Evolutionary conservation across 2,113 vertebrate genomes (phyloP), one percentile per base, ranked within the genome.

Genomic region (Notarius quadriscutis): DNA sequence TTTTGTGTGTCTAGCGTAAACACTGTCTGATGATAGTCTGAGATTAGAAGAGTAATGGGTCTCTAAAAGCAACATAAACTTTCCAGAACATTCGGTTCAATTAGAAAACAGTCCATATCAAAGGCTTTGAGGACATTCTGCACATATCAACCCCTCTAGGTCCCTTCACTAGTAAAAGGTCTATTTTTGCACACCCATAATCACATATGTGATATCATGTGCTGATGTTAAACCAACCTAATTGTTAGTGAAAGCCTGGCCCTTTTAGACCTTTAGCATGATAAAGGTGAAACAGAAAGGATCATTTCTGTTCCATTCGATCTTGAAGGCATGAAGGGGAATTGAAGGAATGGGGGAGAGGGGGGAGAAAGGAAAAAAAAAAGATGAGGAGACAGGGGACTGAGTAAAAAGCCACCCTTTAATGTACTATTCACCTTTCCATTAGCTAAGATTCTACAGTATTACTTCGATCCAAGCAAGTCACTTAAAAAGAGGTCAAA

Each of bases 31-130:
- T 93, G 90, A 90, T 93, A 90, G 88, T 86, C 88, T 78, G 58
- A 87, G 89, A 84, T 88, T 69, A 81, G 67, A 91, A 89, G 92
- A 94, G 87, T 92, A 90, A 93, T 93, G 90, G 63, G 87, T 84
- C 86, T 77, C 90, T 93, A 93, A 94, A 93, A 92, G 93, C 93
- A 93, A 80, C 86, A 90, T 90, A 87, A 92, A 92, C 88, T 90
- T 82, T 90, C 81, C 87, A 90, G 89, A 87, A 87, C 87, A 84
- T 87, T 87, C 25, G 53, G 81, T 87, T 87, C 87, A 87, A 87
- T 87, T 88, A 88, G 85, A 84, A 90, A 90, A 82, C 71, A 71
- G 65, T 72, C 81, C 81, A 67, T 88, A 88, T 86, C 87, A 88
- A 90, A 90, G 87, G 89, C 81, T 88, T 87, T 78, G 30, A 51